Conservation (phyloP, 2,113 vertebrate species). For the Diphyllodes magnificus region DNA sequence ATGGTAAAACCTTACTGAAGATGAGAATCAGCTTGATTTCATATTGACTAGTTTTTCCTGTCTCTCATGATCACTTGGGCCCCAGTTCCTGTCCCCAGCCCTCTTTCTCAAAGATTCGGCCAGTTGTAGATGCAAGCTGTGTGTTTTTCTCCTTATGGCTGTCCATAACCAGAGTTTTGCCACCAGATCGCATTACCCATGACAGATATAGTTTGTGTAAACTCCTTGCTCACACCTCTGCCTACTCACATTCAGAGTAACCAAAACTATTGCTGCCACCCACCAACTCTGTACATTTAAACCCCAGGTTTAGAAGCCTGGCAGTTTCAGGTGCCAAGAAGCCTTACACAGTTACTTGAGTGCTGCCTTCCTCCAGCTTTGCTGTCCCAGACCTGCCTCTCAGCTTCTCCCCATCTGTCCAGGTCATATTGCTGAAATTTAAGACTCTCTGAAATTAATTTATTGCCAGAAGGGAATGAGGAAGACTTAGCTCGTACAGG, state of each 20-base stretch:
- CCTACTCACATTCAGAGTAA: background rate
- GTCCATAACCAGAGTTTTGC: background rate
- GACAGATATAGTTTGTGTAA: background rate
- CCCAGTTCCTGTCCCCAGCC: background rate
- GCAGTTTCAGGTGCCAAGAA: background rate
- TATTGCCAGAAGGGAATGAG: background rate
- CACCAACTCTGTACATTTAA: background rate
- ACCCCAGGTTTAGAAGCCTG: background rate
- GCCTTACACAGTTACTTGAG: background rate
- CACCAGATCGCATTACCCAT: background rate
- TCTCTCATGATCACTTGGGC: background rate
- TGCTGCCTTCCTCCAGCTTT: background rate
- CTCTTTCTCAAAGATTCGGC: background rate
- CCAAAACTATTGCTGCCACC: background rate
- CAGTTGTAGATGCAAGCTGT: background rate
- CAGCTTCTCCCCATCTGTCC: background rate
- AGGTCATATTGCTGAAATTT: background rate
- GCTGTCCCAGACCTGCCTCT: background rate
- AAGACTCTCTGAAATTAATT: background rate
- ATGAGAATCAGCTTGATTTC: background rate
- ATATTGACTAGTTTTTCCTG: background rate
- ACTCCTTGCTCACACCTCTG: background rate
- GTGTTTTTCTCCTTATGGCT: background rate
- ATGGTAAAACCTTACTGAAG: background rate
- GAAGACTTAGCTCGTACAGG: background rate